A percentile compares a stretch with the other conserved stretches of the same genome.
Evolutionary conservation across 2,113 vertebrate genomes (phyloP).

Genomic region (Neogale vison): DNA sequence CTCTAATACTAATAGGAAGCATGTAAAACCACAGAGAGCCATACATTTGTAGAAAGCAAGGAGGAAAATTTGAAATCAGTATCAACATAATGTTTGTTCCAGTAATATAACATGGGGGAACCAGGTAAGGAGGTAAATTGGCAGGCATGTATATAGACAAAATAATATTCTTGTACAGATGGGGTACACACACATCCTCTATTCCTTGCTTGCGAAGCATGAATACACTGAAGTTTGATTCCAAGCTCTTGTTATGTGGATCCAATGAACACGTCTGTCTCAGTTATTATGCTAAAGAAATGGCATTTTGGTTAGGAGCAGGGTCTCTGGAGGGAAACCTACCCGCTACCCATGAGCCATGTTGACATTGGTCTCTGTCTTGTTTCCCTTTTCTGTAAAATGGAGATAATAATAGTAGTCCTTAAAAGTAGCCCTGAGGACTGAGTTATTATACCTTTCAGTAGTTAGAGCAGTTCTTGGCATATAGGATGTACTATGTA

Average conservation of each 20-base stretch:
- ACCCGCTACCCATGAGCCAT: neutral
- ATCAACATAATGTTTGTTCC: neutral
- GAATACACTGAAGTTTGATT: neutral
- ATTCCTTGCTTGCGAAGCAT: neutral
- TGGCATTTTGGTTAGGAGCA: neutral
- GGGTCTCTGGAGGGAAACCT: neutral
- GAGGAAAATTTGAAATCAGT: neutral
- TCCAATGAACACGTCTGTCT: neutral
- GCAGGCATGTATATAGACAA: neutral
- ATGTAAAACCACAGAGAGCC: neutral
- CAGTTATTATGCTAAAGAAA: neutral
- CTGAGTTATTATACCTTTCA: neutral
- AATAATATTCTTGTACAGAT: neutral
- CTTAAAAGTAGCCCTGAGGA: neutral
- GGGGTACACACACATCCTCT: neutral
- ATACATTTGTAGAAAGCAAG: neutral
- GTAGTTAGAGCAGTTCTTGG: neutral
- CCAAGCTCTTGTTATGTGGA: neutral
- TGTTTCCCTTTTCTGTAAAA: neutral
- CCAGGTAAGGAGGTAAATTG: neutral
- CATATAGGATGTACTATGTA: neutral
- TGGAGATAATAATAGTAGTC: neutral
- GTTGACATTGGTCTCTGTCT: neutral
- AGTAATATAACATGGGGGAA: neutral
- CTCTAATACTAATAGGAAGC: neutral